Conservation (phyloP, 1,140 invertebrate species). For the Luehdorfia chinensis region DNA sequence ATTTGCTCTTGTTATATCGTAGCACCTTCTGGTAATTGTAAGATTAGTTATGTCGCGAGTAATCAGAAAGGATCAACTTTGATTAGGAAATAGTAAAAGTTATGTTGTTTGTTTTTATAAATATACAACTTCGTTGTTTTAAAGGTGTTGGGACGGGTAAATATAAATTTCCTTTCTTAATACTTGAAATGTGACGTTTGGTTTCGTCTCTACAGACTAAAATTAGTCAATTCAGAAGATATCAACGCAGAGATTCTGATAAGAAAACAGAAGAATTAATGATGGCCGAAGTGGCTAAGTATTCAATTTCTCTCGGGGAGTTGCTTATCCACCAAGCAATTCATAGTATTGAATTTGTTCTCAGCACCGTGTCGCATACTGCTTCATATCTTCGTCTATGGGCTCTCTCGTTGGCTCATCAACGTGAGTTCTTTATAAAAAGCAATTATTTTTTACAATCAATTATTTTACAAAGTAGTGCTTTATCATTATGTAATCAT, state of each 20-base stretch:
- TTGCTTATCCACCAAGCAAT: constrained; percentile 95
- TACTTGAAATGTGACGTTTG: background rate
- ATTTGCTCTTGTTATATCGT: no score
- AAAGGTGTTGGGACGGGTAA: no score
- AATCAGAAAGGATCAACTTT: no score
- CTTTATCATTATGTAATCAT: no score
- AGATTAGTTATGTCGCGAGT: no score
- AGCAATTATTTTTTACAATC: no score
- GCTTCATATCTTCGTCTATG: constrained; percentile 98
- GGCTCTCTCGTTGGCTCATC: constrained; percentile 97
- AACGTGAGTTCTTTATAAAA: constrained; percentile 83
- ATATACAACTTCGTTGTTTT: no score
- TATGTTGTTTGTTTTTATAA: no score
- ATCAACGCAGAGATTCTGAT: constrained; percentile 44
- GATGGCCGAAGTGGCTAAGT: constrained; percentile 41
- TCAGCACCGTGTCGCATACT: constrained; percentile 98
- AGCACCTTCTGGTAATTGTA: no score
- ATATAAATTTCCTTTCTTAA: no score
- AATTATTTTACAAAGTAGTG: no score
- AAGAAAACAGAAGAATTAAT: constrained; percentile 37
- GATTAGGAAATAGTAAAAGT: no score
- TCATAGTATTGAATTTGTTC: constrained; percentile 98
- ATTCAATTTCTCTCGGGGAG: constrained; percentile 83
- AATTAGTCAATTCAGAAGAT: constrained; percentile 36
- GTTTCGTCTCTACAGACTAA: constrained; percentile 30